These are phyloP conservation scores for Mamestra brassicae DNA, from an alignment of 2,888 invertebrate genomes.

Conservation along the genomic window DNA sequence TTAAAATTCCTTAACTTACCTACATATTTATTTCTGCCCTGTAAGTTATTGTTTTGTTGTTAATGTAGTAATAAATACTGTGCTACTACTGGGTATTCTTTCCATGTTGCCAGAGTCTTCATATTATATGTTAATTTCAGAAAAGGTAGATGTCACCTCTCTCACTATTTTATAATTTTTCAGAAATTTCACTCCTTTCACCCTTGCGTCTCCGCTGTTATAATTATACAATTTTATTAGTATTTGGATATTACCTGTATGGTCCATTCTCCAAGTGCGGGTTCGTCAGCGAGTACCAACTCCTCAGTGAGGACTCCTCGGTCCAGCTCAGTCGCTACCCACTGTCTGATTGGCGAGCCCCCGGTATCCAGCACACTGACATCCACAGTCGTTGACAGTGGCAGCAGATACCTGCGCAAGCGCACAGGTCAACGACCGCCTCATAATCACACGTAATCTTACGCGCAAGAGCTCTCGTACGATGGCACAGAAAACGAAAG, in stretches of 20 bases:
- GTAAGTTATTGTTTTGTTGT: background rate
- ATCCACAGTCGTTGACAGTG: slow-evolving; percentile 82
- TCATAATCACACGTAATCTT: slow-evolving; percentile 85
- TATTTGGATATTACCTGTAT: slow-evolving; percentile 89
- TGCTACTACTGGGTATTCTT: background rate
- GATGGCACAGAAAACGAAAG: slow-evolving; percentile 87
- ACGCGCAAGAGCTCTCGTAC: slow-evolving; percentile 77
- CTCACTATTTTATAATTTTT: too few relatives aligned
- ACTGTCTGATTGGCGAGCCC: slow-evolving; percentile 95
- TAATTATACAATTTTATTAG: background rate
- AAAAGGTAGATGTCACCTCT: background rate
- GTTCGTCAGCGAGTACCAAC: slow-evolving; percentile 94
- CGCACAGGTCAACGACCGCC: slow-evolving; percentile 79
- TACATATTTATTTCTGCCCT: background rate
- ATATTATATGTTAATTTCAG: background rate
- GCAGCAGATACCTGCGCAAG: slow-evolving; percentile 82
- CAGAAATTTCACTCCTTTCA: background rate
- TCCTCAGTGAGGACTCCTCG: slow-evolving; percentile 95
- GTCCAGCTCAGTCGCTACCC: slow-evolving; percentile 92
- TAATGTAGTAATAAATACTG: background rate
- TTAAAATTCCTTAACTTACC: background rate
- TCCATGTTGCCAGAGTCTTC: background rate
- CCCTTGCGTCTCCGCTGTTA: too few relatives aligned
- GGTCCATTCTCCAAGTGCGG: slow-evolving; percentile 97
- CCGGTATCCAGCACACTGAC: slow-evolving; percentile 84